Percentiles rank a stretch among this genome's conserved stretches.
phyloP scores from a whole-genome alignment of 2,113 vertebrate species.

The Rhombomys opimus region DNA sequence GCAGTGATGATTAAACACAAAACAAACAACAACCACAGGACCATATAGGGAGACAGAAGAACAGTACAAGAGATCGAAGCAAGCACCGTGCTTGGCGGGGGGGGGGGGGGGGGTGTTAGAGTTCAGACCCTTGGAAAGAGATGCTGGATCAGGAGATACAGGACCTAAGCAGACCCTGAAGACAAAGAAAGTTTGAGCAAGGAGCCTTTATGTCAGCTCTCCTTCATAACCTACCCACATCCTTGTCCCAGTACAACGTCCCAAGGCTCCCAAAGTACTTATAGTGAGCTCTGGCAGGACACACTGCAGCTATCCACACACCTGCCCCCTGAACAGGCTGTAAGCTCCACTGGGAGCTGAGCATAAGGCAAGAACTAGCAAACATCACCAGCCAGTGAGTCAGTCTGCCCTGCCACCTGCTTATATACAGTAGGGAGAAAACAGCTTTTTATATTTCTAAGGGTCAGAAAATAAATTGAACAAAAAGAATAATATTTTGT shows the following conservation, averaged over 20 bases:
- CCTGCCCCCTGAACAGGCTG: neutral
- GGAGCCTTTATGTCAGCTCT: neutral
- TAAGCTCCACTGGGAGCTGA: neutral
- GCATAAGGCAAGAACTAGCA: neutral
- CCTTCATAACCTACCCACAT: neutral
- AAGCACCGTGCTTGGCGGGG: neutral
- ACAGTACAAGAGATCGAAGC: neutral
- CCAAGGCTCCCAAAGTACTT: neutral
- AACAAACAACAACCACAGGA: neutral
- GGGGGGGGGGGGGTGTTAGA: no score
- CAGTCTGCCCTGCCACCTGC: neutral
- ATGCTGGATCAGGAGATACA: neutral
- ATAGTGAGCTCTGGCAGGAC: neutral
- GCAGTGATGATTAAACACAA: neutral
- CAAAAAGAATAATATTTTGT: neutral
- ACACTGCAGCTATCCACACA: neutral
- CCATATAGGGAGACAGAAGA: neutral
- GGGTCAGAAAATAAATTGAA: neutral
- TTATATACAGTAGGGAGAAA: neutral
- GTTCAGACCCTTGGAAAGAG: neutral
- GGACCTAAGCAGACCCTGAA: neutral
- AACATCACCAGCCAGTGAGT: neutral
- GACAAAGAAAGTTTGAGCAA: neutral
- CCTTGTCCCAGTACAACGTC: neutral
- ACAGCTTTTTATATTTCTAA: neutral